Conservation (phyloP, 2,113 vertebrate species). For the Ramphastos sulfuratus region DNA sequence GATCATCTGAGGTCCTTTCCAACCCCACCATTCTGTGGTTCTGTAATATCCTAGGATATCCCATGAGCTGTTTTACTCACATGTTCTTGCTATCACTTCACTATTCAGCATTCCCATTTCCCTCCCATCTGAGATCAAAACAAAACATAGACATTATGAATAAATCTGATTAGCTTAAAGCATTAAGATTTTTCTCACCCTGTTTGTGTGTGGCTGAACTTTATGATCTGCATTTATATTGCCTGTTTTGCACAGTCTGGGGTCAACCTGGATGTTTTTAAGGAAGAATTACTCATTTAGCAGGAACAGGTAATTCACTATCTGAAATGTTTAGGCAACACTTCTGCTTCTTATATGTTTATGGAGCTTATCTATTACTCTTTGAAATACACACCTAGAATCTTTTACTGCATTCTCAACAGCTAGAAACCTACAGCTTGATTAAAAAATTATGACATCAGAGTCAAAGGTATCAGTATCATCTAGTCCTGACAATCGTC, state of each 20-base stretch:
- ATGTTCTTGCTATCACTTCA: not conserved
- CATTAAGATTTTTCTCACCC: not conserved
- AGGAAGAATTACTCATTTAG: not conserved
- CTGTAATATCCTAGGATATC: not conserved
- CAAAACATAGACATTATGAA: not conserved
- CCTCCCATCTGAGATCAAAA: not conserved
- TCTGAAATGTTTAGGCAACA: not conserved
- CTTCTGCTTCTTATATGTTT: not conserved
- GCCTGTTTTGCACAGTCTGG: constrained; percentile 12
- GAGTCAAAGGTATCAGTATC: constrained; percentile 13
- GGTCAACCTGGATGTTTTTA: not conserved
- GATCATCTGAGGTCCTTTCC: no score
- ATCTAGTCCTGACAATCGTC: not conserved
- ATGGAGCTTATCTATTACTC: not conserved
- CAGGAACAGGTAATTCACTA: not conserved
- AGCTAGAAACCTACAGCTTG: not conserved
- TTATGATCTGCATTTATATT: not conserved
- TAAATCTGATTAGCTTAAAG: not conserved
- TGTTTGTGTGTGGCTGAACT: not conserved
- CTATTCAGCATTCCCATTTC: not conserved
- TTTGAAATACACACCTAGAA: not conserved
- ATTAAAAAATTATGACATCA: not conserved
- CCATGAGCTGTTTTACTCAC: not conserved
- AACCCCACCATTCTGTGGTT: no score
- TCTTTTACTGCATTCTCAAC: not conserved